These are phyloP conservation scores for Heliconius sara DNA, from an alignment of 2,888 invertebrate genomes.

Conservation along the genomic window DNA sequence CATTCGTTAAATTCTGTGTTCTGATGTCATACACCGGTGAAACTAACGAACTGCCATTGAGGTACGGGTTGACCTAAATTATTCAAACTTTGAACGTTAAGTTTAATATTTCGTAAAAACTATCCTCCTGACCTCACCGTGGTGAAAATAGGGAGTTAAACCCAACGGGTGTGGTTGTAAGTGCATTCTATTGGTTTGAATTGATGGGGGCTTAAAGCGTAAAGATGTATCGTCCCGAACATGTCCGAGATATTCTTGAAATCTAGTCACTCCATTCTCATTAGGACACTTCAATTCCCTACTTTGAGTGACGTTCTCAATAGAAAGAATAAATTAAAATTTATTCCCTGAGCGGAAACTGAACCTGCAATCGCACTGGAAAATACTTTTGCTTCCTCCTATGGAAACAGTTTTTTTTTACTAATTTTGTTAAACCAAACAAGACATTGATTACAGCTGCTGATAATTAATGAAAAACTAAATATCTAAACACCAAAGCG, in stretches of 20 bases:
- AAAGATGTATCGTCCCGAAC: too few species aligned
- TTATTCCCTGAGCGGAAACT: too few species aligned
- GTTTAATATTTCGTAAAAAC: constrained; percentile 1
- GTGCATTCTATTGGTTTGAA: background rate
- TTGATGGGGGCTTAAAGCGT: too few species aligned
- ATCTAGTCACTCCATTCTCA: too few species aligned
- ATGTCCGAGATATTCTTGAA: too few species aligned
- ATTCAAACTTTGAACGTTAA: constrained; percentile 11
- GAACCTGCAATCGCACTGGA: too few species aligned
- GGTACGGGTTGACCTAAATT: constrained; percentile 45
- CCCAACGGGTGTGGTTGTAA: background rate
- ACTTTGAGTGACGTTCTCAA: too few species aligned
- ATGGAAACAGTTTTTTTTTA: too few species aligned
- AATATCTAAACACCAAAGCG: background rate
- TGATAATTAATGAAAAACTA: background rate
- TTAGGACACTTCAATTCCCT: too few species aligned
- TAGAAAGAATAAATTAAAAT: too few species aligned
- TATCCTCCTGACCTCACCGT: background rate
- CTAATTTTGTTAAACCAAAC: background rate
- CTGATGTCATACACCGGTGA: constrained; percentile 39
- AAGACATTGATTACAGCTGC: background rate
- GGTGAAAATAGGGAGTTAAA: background rate
- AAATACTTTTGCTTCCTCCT: too few species aligned
- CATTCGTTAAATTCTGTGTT: constrained; percentile 25
- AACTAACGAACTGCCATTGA: constrained; percentile 48